Evolutionary conservation across 2,888 invertebrate species (phyloP), one percentile per base, ranked within the genome.

Genomic region (Pseudeuparius sepicola): DNA sequence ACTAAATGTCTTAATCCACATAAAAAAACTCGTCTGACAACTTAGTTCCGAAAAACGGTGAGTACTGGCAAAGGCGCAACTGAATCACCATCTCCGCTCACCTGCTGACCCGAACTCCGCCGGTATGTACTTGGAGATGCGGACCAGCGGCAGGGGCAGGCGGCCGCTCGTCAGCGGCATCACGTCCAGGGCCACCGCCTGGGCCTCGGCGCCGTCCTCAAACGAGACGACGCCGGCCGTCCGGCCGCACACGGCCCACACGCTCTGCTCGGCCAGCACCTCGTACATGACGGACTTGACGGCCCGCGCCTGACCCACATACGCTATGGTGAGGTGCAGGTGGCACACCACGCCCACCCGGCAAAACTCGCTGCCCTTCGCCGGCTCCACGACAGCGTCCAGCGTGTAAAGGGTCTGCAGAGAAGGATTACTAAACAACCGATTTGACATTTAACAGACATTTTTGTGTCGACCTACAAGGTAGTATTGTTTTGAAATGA

Each of bases 131-230:
- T 88, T 88, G 3, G 88, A 89, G 16, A 94, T 68, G 32, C 89
- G 70, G 38, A 94, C 84, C 32, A 81, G 73, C 3, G 94, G 93
- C 48, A 93, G 69, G 5, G 92, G 92, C 43, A 93, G 67, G 58
- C 81, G 86, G 12, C 94, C 94, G 13, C 88, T 83, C 13, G 80
- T 79, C n/a, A 94, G 64, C 3, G 93, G 93, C 84, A 93, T 88
- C 18, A 93, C 87, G 52, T 93, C 92, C 44, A 94, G 61, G 1
- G 78, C 75, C 29, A 90, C 84, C 25, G 69, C 71, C 59, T 86
- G 85, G 65, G 86, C 69, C 29, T 54, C 53, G 14, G 45, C 42
- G 9, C 45, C 47, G 24, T 51, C 48, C 30, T 57, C 57, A 37
- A 63, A 64, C 4, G 65, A 65, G 4, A 70, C 61, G 13, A 70